These are phyloP conservation scores for Periophthalmus modestus DNA, from an alignment of 2,113 vertebrate species.

Conservation along the genomic window DNA sequence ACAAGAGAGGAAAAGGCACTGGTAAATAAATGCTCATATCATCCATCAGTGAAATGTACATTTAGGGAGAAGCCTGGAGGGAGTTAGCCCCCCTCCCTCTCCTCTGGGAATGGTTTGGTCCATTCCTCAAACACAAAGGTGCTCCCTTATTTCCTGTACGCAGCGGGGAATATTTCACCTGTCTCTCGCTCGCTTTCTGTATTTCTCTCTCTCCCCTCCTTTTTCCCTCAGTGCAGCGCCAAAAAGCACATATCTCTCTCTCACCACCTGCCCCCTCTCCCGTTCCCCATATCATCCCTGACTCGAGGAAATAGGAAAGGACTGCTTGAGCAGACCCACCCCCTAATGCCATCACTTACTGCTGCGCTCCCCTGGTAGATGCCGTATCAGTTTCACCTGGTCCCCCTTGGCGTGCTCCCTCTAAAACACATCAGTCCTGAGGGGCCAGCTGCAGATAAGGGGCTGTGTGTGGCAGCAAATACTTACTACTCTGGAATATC, in stretches of 20 bases:
- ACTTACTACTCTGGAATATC: conserved; percentile 14
- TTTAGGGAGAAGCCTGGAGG: conserved; percentile 47
- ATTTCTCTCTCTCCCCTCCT: neutral
- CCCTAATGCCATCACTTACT: conserved; percentile 63
- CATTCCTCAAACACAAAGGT: conserved; percentile 61
- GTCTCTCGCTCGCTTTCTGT: conserved; percentile 18
- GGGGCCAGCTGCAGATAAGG: conserved; percentile 43
- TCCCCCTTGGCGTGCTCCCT: conserved; percentile 16
- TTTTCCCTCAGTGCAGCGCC: conserved; percentile 36
- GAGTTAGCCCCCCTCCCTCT: conserved; percentile 43
- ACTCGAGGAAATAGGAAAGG: conserved; percentile 48
- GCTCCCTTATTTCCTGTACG: conserved; percentile 62
- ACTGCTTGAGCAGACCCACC: conserved; percentile 49
- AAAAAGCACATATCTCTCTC: conserved; percentile 61
- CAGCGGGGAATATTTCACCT: conserved; percentile 71
- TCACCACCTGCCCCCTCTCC: conserved; percentile 59
- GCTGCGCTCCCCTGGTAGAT: conserved; percentile 51
- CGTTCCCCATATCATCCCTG: conserved; percentile 47
- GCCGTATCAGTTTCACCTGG: conserved; percentile 54
- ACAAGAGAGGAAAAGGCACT: conserved; percentile 40
- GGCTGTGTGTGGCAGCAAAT: conserved; percentile 20
- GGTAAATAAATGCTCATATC: conserved; percentile 51
- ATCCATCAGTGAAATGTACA: conserved; percentile 64
- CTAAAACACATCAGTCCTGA: conserved; percentile 43
- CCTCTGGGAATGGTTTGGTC: conserved; percentile 64